phyloP scores from a whole-genome alignment of 53 echinoderm and acorn worm species.

The Echinarachnius parma region DNA sequence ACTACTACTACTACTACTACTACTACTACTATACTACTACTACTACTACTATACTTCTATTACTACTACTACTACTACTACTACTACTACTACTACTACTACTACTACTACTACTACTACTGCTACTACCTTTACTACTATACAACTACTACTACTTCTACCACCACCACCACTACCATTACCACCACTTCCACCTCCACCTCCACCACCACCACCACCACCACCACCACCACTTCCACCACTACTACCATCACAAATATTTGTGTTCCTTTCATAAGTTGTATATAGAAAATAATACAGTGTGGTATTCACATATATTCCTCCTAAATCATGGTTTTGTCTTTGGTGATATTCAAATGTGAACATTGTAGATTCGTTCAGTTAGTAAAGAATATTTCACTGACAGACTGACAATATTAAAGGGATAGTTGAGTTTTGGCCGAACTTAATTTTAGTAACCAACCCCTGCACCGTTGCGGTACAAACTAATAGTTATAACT shows the following conservation, averaged over 20 bases:
- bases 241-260: neutral
- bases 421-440: too few relatives aligned
- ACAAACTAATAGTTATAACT: too few relatives aligned
- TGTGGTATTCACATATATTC: too few relatives aligned
- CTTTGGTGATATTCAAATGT: too few relatives aligned
- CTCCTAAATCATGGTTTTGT: too few relatives aligned
- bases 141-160: neutral
- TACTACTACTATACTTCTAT: constrained; percentile 10
- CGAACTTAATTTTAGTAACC: too few relatives aligned
- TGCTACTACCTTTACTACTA: constrained; percentile 1
- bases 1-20: constrained; percentile 15
- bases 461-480: too few relatives aligned
- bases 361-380: too few relatives aligned
- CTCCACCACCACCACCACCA: neutral
- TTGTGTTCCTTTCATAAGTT: too few relatives aligned
- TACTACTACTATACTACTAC: constrained; percentile 16
- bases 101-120: constrained; percentile 17
- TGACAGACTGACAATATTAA: too few relatives aligned
- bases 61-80: constrained; percentile 9
- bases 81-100: constrained; percentile 14
- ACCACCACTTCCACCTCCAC: neutral
- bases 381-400: too few relatives aligned
- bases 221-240: neutral
- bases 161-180: neutral
- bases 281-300: too few relatives aligned